Conservation (phyloP, 2,797 vertebrate genomes). For the Orestias chungarensis region DNA sequence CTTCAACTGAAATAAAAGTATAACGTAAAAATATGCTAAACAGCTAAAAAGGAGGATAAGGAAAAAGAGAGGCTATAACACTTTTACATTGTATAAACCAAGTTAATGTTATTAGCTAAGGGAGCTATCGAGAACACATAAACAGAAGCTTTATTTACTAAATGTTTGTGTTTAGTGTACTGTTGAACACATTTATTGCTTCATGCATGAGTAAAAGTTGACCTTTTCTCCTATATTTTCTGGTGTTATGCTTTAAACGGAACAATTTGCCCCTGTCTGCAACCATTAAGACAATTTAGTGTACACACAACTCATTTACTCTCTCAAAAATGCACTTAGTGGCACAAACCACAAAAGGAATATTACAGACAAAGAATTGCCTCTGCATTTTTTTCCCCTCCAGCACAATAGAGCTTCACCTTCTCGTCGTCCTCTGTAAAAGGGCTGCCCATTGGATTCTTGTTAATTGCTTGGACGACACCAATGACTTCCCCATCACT, state of each 20-base stretch:
- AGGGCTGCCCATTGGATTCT: slow-evolving; percentile 78
- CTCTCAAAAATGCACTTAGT: slow-evolving; percentile 28
- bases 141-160: slow-evolving; percentile 17
- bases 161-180: slow-evolving; percentile 26
- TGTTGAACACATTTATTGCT: slow-evolving; percentile 41
- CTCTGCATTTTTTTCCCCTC: background rate
- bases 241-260: slow-evolving; percentile 36
- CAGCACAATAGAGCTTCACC: slow-evolving; percentile 54
- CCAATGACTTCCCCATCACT: slow-evolving; percentile 85
- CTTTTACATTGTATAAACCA: slow-evolving; percentile 11
- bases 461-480: slow-evolving; percentile 86
- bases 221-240: slow-evolving; percentile 37
- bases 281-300: slow-evolving; percentile 59
- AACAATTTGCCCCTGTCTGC: slow-evolving; percentile 34
- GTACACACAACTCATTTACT: slow-evolving; percentile 30
- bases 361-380: slow-evolving; percentile 14
- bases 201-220: slow-evolving; percentile 27
- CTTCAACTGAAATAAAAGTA: background rate
- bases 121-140: slow-evolving; percentile 22
- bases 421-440: slow-evolving; percentile 86
- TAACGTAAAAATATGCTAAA: background rate
- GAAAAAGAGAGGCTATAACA: slow-evolving; percentile 27
- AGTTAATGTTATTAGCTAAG: slow-evolving; percentile 28
- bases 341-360: slow-evolving; percentile 31
- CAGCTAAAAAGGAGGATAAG: slow-evolving; percentile 19